Evolutionary conservation across 2,888 invertebrate species (phyloP).

Genomic region (Isotomurus palustris): DNA sequence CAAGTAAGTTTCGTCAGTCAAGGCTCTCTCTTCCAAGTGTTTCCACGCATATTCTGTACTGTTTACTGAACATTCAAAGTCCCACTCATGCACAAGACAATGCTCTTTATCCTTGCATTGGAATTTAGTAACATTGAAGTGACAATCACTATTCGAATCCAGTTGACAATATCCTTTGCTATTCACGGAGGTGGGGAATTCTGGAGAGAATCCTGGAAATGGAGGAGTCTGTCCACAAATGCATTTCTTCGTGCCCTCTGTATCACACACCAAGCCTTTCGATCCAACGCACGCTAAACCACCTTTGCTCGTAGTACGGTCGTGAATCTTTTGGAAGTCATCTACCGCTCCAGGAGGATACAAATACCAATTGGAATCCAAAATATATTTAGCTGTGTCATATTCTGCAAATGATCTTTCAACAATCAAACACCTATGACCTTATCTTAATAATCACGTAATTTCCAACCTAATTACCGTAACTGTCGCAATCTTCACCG

Average conservation of each 20-base stretch:
- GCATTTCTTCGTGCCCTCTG: neutral
- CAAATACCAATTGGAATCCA: too few relatives aligned
- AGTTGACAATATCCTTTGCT: neutral
- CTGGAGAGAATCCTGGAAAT: neutral
- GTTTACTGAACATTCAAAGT: neutral
- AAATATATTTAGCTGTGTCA: too few relatives aligned
- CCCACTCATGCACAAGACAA: neutral
- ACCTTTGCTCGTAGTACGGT: too few relatives aligned
- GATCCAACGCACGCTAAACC: neutral
- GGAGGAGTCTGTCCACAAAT: neutral
- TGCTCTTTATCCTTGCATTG: neutral
- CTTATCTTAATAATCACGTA: too few relatives aligned
- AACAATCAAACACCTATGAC: too few relatives aligned
- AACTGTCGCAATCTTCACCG: neutral
- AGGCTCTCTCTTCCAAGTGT: too few relatives aligned
- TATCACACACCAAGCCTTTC: neutral
- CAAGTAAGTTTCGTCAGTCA: neutral
- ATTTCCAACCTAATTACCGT: too few relatives aligned
- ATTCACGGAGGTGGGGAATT: neutral
- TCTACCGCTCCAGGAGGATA: too few relatives aligned
- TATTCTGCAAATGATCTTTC: too few relatives aligned
- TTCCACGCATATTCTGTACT: neutral
- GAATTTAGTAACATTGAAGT: neutral
- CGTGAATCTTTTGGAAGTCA: too few relatives aligned
- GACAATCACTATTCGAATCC: neutral